phyloP scores from a whole-genome alignment of 2,113 vertebrate species.

The Melanerpes aurifrons region DNA sequence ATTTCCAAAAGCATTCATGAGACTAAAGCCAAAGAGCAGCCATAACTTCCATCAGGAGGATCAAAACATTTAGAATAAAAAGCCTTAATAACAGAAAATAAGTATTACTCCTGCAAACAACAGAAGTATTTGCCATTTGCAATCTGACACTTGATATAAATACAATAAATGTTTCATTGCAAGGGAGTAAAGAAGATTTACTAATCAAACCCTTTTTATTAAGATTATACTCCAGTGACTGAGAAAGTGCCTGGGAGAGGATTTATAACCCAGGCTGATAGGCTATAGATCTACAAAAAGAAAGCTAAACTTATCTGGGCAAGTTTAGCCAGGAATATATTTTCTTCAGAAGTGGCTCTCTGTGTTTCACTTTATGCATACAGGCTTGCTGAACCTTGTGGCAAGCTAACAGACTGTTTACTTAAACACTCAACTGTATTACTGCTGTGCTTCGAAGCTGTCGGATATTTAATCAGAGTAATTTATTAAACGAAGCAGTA shows the following conservation, averaged over 20 bases:
- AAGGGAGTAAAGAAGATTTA: background rate
- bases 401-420: background rate
- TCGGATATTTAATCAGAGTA: conserved; percentile 24
- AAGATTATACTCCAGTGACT: background rate
- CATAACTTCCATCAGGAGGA: background rate
- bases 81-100: background rate
- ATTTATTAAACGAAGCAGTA: conserved; percentile 61
- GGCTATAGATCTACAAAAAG: background rate
- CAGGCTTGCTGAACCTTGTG: background rate
- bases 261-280: background rate
- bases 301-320: background rate
- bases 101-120: background rate
- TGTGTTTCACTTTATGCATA: background rate
- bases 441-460: background rate
- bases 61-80: background rate
- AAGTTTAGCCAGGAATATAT: background rate
- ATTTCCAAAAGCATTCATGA: background rate
- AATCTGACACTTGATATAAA: background rate
- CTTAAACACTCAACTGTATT: background rate
- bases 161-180: background rate
- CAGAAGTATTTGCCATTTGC: background rate
- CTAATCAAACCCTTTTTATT: background rate
- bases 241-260: background rate
- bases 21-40: background rate
- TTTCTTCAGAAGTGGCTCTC: background rate